These are phyloP conservation scores for Dicaeum eximium DNA, from an alignment of 2,113 vertebrate species.

Conservation along the genomic window DNA sequence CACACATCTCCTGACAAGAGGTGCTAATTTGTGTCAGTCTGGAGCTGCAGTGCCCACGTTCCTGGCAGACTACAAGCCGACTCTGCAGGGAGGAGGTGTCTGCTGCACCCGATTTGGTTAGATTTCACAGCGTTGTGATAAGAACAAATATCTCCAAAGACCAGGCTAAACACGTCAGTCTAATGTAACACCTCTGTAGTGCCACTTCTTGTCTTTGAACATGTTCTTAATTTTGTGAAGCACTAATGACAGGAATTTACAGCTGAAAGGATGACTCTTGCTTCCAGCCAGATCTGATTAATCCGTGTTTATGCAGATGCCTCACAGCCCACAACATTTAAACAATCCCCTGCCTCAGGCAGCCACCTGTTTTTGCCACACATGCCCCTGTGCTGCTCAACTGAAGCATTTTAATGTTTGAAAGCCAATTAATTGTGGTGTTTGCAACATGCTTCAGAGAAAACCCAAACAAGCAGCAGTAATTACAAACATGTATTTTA, in stretches of 20 bases:
- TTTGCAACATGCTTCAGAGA: background rate
- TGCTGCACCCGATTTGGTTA: background rate
- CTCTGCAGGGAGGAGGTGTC: background rate
- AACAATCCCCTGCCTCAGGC: background rate
- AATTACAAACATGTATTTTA: background rate
- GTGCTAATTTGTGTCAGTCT: background rate
- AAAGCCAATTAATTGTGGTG: slow-evolving; percentile 5
- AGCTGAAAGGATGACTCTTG: background rate
- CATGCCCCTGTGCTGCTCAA: background rate
- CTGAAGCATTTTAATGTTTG: background rate
- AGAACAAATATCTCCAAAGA: background rate
- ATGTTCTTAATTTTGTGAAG: background rate
- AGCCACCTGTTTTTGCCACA: background rate
- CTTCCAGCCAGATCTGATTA: background rate
- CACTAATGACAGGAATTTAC: background rate
- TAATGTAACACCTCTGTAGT: background rate
- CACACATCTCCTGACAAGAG: background rate
- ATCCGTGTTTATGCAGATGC: background rate
- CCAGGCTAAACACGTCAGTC: background rate
- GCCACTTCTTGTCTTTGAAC: background rate
- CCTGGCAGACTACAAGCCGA: background rate
- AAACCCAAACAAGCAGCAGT: background rate
- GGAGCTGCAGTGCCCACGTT: background rate
- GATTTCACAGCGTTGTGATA: background rate
- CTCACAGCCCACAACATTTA: background rate